Percentiles rank a stretch among this genome's conserved stretches.
Conservation (phyloP, 53 echinoderm and acorn worm species). For the Glandiceps talaboti region DNA sequence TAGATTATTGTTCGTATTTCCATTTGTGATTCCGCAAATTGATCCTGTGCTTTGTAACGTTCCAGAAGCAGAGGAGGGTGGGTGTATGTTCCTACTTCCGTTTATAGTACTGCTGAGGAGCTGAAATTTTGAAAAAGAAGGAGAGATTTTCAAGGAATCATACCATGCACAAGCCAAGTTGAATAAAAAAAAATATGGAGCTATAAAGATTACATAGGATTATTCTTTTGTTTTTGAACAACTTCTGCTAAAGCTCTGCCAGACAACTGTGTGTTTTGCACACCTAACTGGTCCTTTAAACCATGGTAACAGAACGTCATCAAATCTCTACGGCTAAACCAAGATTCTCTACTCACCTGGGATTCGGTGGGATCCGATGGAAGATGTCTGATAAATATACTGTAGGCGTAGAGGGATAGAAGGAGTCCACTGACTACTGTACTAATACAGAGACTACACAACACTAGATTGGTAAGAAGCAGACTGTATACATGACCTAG, state of each 20-base stretch:
- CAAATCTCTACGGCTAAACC: neutral
- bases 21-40: neutral
- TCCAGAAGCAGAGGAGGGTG: neutral
- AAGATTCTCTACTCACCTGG: neutral
- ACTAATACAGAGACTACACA: neutral
- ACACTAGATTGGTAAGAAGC: neutral
- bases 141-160: too few species aligned
- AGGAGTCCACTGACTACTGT: neutral
- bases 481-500: neutral
- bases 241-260: neutral
- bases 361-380: neutral
- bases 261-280: neutral
- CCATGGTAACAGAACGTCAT: neutral
- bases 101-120: neutral
- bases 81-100: neutral
- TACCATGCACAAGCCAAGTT: neutral
- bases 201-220: too few species aligned
- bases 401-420: neutral
- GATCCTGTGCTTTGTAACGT: neutral
- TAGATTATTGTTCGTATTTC: neutral
- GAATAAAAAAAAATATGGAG: too few species aligned
- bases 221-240: neutral
- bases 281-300: neutral
- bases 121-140: too few species aligned
- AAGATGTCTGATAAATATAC: neutral